Conservation (phyloP, 1,140 invertebrate species). For the Pomacea maculata region DNA sequence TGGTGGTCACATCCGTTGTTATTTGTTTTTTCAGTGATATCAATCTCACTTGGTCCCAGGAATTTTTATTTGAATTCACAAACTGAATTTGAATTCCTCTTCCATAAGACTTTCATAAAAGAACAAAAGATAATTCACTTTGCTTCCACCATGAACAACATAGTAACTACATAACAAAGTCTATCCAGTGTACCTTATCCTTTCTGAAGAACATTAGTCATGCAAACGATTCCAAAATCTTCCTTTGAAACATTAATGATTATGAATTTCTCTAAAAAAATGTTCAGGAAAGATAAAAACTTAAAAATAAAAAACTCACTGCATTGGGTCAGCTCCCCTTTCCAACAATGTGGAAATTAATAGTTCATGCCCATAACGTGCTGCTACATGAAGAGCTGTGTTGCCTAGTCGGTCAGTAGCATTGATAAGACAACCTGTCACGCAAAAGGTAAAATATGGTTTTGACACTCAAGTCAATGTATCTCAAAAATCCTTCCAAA, state of each 20-base stretch:
- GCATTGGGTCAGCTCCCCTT: conserved; percentile 70
- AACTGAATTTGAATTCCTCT: too few relatives aligned
- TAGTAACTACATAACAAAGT: too few relatives aligned
- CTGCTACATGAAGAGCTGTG: conserved; percentile 81
- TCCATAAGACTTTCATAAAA: too few relatives aligned
- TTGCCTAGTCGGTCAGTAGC: conserved; percentile 69
- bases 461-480: too few relatives aligned
- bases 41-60: too few relatives aligned
- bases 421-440: conserved; percentile 63
- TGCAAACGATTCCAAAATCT: not conserved
- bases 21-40: too few relatives aligned
- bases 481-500: too few relatives aligned
- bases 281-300: not conserved
- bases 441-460: not conserved
- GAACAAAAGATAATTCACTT: too few relatives aligned
- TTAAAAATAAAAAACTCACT: conserved; percentile 42
- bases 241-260: not conserved
- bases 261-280: not conserved
- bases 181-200: too few relatives aligned
- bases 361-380: conserved; percentile 62
- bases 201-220: not conserved
- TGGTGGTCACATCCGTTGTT: too few relatives aligned
- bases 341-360: conserved; percentile 60
- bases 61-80: too few relatives aligned
- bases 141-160: too few relatives aligned